Percentiles rank a stretch among this genome's conserved stretches.
Evolutionary conservation across 2,797 vertebrate genomes (phyloP).

Genomic region (Sebastes umbrosus): DNA sequence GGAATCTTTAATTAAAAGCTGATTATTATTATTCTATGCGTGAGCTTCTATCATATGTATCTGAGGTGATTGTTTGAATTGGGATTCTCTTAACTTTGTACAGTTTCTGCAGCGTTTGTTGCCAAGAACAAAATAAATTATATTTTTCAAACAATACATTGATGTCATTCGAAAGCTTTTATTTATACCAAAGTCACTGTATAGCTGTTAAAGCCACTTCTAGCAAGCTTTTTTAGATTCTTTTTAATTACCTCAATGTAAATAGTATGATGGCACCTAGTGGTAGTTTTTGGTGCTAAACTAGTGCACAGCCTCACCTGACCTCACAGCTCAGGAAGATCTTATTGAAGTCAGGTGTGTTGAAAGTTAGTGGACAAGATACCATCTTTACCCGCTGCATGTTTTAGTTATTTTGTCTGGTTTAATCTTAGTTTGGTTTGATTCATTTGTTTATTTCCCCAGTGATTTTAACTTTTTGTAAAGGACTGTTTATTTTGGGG

Average conservation of each 20-base stretch:
- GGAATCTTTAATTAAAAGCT: conserved; percentile 23
- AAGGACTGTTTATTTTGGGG: neutral
- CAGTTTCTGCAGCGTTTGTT: conserved; percentile 65
- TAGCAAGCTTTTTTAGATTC: neutral
- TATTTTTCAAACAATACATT: conserved; percentile 77
- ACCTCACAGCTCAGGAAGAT: neutral
- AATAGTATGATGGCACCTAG: neutral
- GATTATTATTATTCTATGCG: conserved; percentile 26
- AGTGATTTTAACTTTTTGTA: neutral
- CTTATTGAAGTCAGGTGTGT: neutral
- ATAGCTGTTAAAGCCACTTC: neutral
- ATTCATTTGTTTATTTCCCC: neutral
- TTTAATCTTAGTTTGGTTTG: neutral
- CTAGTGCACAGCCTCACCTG: neutral
- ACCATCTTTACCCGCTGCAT: fast-evolving
- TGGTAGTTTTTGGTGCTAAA: neutral
- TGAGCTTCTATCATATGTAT: conserved; percentile 55
- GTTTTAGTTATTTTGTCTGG: neutral
- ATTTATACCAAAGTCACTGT: conserved; percentile 47
- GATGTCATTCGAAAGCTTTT: neutral
- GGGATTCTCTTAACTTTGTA: conserved; percentile 80
- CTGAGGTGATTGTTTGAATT: conserved; percentile 60
- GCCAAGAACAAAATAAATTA: conserved; percentile 77
- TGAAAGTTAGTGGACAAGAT: neutral
- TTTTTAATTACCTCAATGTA: neutral